phyloP scores from a whole-genome alignment of 1,140 invertebrate genomes.

The Protaetia brevitarsis region DNA sequence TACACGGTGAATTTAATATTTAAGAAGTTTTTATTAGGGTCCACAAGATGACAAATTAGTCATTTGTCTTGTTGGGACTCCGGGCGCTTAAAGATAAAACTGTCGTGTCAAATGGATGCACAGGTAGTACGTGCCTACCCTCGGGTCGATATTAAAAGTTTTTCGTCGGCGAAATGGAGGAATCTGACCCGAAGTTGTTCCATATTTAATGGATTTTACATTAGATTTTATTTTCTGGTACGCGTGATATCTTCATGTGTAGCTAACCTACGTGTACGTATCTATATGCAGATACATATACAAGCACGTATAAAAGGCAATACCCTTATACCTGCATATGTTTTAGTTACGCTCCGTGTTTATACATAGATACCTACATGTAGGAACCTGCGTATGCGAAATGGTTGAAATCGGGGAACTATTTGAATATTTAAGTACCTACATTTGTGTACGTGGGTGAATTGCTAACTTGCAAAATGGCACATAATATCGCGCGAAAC shows the following conservation, averaged over 20 bases:
- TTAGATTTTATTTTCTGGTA: conserved; percentile 8
- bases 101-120: conserved; percentile 23
- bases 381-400: neutral
- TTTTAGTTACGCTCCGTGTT: no score
- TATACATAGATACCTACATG: neutral
- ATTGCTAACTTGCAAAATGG: conserved; percentile 3
- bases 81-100: conserved; percentile 19
- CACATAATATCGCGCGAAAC: neutral
- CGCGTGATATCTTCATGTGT: neutral
- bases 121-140: conserved; percentile 19
- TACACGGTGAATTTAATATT: neutral
- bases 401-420: neutral
- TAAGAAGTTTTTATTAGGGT: conserved; percentile 23
- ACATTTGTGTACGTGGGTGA: neutral
- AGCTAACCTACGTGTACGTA: neutral
- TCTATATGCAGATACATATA: no score
- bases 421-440: conserved; percentile 9
- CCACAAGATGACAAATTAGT: conserved; percentile 17
- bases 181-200: conserved; percentile 2
- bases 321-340: no score
- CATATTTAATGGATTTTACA: conserved; percentile 10
- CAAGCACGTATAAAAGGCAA: no score
- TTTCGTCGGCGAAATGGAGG: neutral
- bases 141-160: conserved; percentile 22
- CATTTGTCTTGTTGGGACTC: conserved; percentile 11